phyloP scores from a whole-genome alignment of 64 coral and sea anemone species.

The Dendrophyllia cribrosa region DNA sequence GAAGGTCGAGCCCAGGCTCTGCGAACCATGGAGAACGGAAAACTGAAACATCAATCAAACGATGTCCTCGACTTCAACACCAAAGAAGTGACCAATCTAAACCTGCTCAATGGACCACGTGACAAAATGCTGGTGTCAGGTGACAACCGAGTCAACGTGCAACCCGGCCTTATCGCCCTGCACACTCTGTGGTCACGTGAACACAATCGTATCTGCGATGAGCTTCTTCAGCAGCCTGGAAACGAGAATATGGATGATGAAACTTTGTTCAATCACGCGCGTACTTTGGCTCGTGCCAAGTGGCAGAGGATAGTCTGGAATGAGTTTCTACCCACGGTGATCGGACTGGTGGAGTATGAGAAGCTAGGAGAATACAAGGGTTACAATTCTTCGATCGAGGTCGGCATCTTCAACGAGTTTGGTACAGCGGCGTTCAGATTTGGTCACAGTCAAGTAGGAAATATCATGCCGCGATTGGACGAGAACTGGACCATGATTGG shows the following conservation, averaged over 20 bases:
- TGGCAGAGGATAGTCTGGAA: conserved; percentile 97
- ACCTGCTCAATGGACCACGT: conserved; percentile 93
- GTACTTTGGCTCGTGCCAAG: conserved; percentile 83
- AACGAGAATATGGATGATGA: conserved; percentile 86
- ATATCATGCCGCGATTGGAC: conserved; percentile 87
- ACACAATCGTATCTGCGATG: conserved; percentile 94
- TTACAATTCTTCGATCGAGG: conserved; percentile 91
- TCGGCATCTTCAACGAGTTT: conserved; percentile 99
- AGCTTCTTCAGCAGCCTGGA: conserved; percentile 63
- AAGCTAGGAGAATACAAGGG: conserved; percentile 74
- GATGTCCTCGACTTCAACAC: conserved; percentile 80
- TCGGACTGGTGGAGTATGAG: conserved; percentile 75
- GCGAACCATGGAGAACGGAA: conserved; percentile 78
- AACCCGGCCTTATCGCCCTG: conserved; percentile 95
- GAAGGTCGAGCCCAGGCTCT: conserved; percentile 68
- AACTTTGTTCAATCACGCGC: conserved; percentile 92
- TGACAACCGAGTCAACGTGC: conserved; percentile 98
- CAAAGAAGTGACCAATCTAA: conserved; percentile 88
- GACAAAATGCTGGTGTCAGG: conserved; percentile 96
- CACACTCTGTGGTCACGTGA: conserved; percentile 96
- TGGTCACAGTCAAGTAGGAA: conserved; percentile 96
- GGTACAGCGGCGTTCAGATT: conserved; percentile 95
- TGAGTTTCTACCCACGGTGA: conserved; percentile 94
- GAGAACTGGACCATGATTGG: conserved; percentile 93
- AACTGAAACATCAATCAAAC: conserved; percentile 79